A percentile compares a stretch with the other conserved stretches of the same genome.
Conservation (phyloP, 2,888 invertebrate genomes). For the Amaurobius ferox region DNA sequence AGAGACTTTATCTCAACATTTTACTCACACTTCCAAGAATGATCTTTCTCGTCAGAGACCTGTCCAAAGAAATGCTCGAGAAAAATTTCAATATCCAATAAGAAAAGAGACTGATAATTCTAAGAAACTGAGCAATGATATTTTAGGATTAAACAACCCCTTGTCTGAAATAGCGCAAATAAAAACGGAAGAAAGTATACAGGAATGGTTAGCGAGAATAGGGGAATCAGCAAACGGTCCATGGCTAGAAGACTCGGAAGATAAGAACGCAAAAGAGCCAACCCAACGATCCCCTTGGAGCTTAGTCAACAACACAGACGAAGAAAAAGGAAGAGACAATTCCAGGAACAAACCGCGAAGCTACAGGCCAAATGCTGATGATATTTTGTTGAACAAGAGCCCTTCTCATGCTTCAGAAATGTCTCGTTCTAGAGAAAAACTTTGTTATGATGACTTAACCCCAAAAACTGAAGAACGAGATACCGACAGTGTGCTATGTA, state of each 20-base stretch:
- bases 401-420: not conserved
- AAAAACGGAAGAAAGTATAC: constrained; percentile 65
- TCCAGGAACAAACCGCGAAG: not conserved
- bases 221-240: constrained; percentile 23
- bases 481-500: constrained; percentile 9
- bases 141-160: constrained; percentile 8
- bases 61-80: constrained; percentile 10
- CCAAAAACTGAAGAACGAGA: not conserved
- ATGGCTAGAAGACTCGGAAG: constrained; percentile 15
- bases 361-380: not conserved
- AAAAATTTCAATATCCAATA: constrained; percentile 24
- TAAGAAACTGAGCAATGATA: constrained; percentile 22
- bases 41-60: constrained; percentile 34
- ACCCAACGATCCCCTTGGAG: constrained; percentile 11
- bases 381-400: not conserved
- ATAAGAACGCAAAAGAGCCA: not conserved
- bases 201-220: constrained; percentile 64
- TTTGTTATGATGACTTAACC: not conserved
- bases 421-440: not conserved
- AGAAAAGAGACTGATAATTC: not conserved
- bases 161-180: constrained; percentile 51
- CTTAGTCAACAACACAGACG: not conserved
- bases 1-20: not conserved
- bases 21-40: not conserved
- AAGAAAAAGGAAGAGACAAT: not conserved